These are phyloP conservation scores for Hecatera dysodea DNA, from an alignment of 2,888 invertebrate genomes.

Conservation along the genomic window DNA sequence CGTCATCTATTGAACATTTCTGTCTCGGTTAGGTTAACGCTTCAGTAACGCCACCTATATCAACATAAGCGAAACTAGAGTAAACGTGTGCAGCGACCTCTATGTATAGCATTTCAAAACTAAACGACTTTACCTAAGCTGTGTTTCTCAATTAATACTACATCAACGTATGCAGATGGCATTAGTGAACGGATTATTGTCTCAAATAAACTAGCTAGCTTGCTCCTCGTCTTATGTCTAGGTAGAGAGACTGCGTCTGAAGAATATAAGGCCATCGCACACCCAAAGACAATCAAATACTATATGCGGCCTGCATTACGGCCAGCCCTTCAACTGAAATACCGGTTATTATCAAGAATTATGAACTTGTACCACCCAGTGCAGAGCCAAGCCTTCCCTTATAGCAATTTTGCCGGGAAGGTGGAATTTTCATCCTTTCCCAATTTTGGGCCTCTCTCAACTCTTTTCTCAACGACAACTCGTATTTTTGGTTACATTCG, in stretches of 20 bases:
- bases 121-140: neutral
- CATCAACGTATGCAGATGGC: constrained; percentile 38
- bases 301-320: too few species aligned
- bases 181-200: neutral
- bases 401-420: too few species aligned
- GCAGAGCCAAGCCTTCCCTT: too few species aligned
- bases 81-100: constrained; percentile 23
- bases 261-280: neutral
- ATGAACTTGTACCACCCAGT: too few species aligned
- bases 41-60: constrained; percentile 29
- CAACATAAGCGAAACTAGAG: neutral
- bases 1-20: constrained; percentile 23
- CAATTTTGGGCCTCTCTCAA: neutral
- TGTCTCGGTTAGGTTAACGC: neutral
- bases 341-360: too few species aligned
- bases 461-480: neutral
- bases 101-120: constrained; percentile 2
- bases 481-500: neutral
- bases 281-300: too few species aligned
- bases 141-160: neutral
- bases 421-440: neutral
- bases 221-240: neutral
- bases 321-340: too few species aligned
- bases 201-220: neutral
- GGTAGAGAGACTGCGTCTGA: neutral